Evolutionary conservation across 2,113 vertebrate genomes (phyloP).

Genomic region (Ceyx melanurus): DNA sequence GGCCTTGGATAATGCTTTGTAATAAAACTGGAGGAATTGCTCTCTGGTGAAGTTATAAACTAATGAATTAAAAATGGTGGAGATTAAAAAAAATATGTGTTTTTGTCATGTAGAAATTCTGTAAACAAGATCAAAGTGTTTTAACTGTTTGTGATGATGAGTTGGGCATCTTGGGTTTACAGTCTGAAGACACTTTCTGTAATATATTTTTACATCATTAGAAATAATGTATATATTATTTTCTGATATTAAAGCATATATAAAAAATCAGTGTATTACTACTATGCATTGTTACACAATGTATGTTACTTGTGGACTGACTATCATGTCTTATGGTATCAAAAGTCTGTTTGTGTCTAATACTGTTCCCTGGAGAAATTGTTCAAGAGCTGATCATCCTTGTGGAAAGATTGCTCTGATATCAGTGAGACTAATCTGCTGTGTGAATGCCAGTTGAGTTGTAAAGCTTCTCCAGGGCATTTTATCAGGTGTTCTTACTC

Average conservation of each 20-base stretch:
- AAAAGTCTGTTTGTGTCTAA: conserved; percentile 15
- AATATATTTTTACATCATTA: not conserved
- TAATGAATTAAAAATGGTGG: not conserved
- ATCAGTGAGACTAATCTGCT: conserved; percentile 55
- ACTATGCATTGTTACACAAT: not conserved
- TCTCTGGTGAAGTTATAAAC: not conserved
- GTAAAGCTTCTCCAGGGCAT: conserved; percentile 69
- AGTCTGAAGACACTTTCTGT: not conserved
- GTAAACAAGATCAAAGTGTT: not conserved
- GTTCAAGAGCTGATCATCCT: conserved; percentile 31
- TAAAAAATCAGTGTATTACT: not conserved
- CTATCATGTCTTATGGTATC: conserved; percentile 51
- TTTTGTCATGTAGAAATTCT: not conserved
- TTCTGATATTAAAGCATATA: not conserved
- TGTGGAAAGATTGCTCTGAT: conserved; percentile 41
- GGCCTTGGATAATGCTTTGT: not conserved
- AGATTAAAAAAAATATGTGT: not conserved
- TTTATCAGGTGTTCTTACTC: conserved; percentile 68
- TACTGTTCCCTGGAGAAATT: conserved; percentile 46
- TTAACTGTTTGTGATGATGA: not conserved
- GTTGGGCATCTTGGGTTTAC: not conserved
- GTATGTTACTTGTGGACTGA: not conserved
- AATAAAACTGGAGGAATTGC: not conserved
- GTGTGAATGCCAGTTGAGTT: conserved; percentile 53
- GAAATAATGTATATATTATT: not conserved